These are phyloP conservation scores for Aplidium turbinatum DNA, from an alignment of 23 tunicate species.

Conservation along the genomic window DNA sequence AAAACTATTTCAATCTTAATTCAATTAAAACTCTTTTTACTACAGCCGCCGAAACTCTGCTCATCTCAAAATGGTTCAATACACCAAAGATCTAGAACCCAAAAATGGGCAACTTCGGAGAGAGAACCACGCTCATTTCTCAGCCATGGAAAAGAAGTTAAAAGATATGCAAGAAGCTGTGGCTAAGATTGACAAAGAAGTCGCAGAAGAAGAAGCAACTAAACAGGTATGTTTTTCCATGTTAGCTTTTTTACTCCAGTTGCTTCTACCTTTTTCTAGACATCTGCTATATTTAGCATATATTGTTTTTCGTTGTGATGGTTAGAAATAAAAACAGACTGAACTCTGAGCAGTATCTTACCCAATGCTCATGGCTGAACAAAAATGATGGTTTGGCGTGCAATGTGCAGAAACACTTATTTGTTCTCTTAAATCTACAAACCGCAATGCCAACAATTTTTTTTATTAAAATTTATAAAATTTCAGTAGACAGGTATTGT, in stretches of 20 bases:
- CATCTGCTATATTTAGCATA: too few relatives aligned
- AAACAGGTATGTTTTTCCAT: constrained; percentile 62
- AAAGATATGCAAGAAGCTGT: constrained; percentile 55
- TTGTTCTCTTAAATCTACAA: too few relatives aligned
- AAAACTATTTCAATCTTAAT: neutral
- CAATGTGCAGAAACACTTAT: too few relatives aligned
- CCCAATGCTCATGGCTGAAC: too few relatives aligned
- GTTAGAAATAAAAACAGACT: neutral
- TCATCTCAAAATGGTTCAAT: constrained; percentile 63
- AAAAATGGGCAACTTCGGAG: constrained; percentile 34
- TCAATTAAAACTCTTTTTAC: neutral
- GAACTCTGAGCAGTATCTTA: too few relatives aligned
- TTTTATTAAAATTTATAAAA: too few relatives aligned
- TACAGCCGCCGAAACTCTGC: constrained; percentile 75
- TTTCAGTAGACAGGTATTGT: neutral
- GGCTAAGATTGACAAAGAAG: constrained; percentile 51
- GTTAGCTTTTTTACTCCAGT: too few relatives aligned
- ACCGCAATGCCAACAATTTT: neutral
- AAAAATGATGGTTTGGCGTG: too few relatives aligned
- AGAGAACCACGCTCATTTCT: constrained; percentile 53
- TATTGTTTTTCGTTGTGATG: neutral
- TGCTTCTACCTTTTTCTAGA: too few relatives aligned
- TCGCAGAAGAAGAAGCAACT: constrained; percentile 63
- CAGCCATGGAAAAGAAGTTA: constrained; percentile 67
- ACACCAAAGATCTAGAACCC: constrained; percentile 56